A percentile compares a stretch with the other conserved stretches of the same genome.
Conservation (phyloP, 35 echinoderm and acorn worm species). For the Ptychodera flava region DNA sequence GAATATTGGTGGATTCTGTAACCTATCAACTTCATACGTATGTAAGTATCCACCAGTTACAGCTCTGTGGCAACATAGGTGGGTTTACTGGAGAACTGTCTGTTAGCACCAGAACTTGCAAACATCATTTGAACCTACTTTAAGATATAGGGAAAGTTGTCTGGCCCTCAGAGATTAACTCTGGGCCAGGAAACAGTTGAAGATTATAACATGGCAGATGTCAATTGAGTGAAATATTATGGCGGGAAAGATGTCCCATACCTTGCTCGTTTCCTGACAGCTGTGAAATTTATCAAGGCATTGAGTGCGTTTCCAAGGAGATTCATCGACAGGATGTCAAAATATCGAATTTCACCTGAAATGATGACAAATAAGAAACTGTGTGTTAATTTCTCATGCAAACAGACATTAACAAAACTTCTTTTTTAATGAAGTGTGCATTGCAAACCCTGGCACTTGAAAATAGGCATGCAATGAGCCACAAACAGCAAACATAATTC, state of each 20-base stretch:
- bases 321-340: constrained; percentile 64
- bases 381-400: neutral
- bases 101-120: neutral
- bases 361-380: neutral
- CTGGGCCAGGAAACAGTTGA: neutral
- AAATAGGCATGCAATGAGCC: neutral
- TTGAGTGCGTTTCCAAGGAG: constrained; percentile 52
- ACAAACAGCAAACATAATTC: neutral
- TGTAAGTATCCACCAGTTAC: too few species aligned
- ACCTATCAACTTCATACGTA: too few species aligned
- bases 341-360: constrained; percentile 39
- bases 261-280: neutral
- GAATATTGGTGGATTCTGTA: too few species aligned
- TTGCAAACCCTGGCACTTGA: neutral
- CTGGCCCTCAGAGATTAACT: neutral
- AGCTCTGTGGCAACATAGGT: too few species aligned
- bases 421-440: neutral
- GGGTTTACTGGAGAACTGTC: neutral
- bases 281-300: neutral
- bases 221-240: neutral
- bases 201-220: neutral
- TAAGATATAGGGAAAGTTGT: neutral
- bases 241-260: neutral
- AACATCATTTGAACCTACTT: neutral
- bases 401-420: neutral